Conservation (phyloP, 2,113 vertebrate species). For the western clawed frog (Xenopus tropicalis) region UCB_Xtro_10.0 CM004444.2:140629001-140629500, state of each 20-base stretch:
- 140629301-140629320: constrained; percentile 55
- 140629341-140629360: too few relatives aligned
- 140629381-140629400: not conserved
- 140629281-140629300: constrained; percentile 74
- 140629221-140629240: constrained; percentile 51
- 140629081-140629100: not conserved
- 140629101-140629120: constrained; percentile 40
- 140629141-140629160: constrained; percentile 40
- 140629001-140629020: too few relatives aligned
- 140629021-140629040: too few relatives aligned
- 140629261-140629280: constrained; percentile 71
- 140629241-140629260: constrained; percentile 65
- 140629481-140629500: too few relatives aligned
- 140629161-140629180: constrained; percentile 39
- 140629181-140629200: constrained; percentile 59
- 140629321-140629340: not conserved
- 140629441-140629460: too few relatives aligned
- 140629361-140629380: not conserved
- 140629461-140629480: too few relatives aligned
- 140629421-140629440: too few relatives aligned
- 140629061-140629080: too few relatives aligned
- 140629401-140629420: too few relatives aligned
- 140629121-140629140: constrained; percentile 18
- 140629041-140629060: too few relatives aligned
- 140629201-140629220: constrained; percentile 63